phyloP scores from a whole-genome alignment of 2,113 vertebrate genomes.

The Felis chaus region DNA sequence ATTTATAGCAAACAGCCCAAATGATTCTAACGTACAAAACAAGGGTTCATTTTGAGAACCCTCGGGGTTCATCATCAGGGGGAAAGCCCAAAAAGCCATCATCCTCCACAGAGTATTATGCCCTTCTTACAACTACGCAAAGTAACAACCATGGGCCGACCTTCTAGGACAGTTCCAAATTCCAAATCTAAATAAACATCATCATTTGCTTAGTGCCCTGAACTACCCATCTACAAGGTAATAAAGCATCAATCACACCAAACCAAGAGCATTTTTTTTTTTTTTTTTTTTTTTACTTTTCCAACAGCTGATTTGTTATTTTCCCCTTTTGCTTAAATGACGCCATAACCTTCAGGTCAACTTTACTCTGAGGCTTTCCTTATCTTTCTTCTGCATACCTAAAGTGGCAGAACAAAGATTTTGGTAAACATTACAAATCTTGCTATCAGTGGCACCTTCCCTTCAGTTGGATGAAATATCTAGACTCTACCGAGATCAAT shows the following conservation, averaged over 20 bases:
- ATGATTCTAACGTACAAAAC: background rate
- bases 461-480: background rate
- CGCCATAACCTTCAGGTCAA: constrained; percentile 63
- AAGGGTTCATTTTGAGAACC: background rate
- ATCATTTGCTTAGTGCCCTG: background rate
- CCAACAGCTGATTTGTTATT: constrained; percentile 49
- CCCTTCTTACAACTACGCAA: background rate
- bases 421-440: constrained; percentile 67
- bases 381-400: constrained; percentile 52
- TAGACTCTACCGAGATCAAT: constrained; percentile 17
- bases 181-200: constrained; percentile 36
- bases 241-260: constrained; percentile 51
- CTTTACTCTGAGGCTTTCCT: constrained; percentile 64
- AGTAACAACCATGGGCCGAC: background rate
- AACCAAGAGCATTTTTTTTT: background rate
- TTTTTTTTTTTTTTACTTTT: background rate
- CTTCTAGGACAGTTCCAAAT: constrained; percentile 36
- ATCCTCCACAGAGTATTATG: background rate
- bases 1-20: background rate
- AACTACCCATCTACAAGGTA: constrained; percentile 20
- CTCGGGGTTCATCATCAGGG: background rate
- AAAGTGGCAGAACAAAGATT: constrained; percentile 57
- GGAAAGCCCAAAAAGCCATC: background rate
- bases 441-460: background rate
- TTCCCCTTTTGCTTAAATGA: constrained; percentile 64